These are phyloP conservation scores for Haliclona indistincta DNA, from an alignment of 37 sponge, comb jelly and placozoan species.

Conservation along the genomic window DNA sequence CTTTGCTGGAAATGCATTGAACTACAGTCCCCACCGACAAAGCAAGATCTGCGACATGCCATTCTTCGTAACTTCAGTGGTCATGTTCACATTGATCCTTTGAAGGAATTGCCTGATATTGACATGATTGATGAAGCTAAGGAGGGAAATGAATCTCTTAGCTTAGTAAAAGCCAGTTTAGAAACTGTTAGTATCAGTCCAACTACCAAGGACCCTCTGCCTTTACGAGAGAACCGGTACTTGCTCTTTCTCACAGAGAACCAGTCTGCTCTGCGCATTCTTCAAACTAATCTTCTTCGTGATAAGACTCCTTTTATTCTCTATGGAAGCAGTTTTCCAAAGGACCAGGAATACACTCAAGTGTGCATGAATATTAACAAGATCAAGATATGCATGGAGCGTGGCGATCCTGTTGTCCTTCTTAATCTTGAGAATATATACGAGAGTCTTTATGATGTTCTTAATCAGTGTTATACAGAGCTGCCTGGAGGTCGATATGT, in stretches of 20 bases:
- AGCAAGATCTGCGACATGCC: constrained; percentile 73
- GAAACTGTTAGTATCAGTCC: not conserved
- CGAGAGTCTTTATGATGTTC: constrained; percentile 61
- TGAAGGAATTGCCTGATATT: not conserved
- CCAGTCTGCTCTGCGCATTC: constrained; percentile 87
- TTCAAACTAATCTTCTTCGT: constrained; percentile 17
- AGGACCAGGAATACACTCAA: constrained; percentile 57
- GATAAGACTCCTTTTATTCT: constrained; percentile 24
- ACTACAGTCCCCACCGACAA: constrained; percentile 13
- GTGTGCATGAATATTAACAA: constrained; percentile 49
- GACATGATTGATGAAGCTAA: not conserved
- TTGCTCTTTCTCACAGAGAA: constrained; percentile 90
- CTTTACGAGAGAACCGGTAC: constrained; percentile 81
- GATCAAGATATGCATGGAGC: constrained; percentile 49
- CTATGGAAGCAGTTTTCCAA: constrained; percentile 54
- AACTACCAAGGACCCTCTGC: not conserved
- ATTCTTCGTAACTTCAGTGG: constrained; percentile 91
- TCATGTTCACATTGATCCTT: constrained; percentile 20
- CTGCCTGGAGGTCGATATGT: constrained; percentile 14
- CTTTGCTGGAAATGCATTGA: constrained; percentile 72
- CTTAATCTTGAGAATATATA: constrained; percentile 49
- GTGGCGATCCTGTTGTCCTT: constrained; percentile 30
- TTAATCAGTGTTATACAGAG: constrained; percentile 40
- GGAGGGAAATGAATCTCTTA: not conserved
- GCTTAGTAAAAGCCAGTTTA: not conserved